These are phyloP conservation scores for Aquatica leii DNA, from an alignment of 2,888 invertebrate species.

Conservation along the genomic window DNA sequence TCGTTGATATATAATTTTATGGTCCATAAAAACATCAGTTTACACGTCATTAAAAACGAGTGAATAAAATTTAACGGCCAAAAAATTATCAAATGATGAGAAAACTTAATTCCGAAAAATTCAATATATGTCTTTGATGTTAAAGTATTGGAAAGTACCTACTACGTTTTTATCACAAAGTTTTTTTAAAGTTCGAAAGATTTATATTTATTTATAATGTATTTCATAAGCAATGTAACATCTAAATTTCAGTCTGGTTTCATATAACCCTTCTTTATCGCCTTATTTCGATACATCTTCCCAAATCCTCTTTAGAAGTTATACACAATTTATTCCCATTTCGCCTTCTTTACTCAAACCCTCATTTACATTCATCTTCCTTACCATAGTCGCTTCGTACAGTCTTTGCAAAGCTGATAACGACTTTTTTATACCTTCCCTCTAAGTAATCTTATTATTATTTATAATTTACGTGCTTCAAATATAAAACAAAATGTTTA, in stretches of 20 bases:
- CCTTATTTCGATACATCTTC: constrained; percentile 59
- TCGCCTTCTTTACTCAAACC: constrained; percentile 44
- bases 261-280: constrained; percentile 59
- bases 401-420: constrained; percentile 39
- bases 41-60: no score
- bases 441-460: constrained; percentile 35
- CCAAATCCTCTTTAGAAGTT: constrained; percentile 56
- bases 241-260: constrained; percentile 57
- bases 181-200: constrained; percentile 56
- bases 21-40: no score
- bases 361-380: constrained; percentile 48
- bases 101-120: no score
- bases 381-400: constrained; percentile 36
- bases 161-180: constrained; percentile 52
- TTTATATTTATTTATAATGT: constrained; percentile 51
- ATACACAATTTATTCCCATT: constrained; percentile 54
- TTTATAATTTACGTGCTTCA: constrained; percentile 27
- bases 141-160: no score
- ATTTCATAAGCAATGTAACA: constrained; percentile 52
- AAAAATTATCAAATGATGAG: no score
- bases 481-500: constrained; percentile 14
- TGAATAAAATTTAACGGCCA: no score
- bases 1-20: no score
- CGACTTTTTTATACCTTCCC: constrained; percentile 35
- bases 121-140: no score